phyloP scores from a whole-genome alignment of 2,797 vertebrate genomes.

The Pithecia hirsuta region DNA sequence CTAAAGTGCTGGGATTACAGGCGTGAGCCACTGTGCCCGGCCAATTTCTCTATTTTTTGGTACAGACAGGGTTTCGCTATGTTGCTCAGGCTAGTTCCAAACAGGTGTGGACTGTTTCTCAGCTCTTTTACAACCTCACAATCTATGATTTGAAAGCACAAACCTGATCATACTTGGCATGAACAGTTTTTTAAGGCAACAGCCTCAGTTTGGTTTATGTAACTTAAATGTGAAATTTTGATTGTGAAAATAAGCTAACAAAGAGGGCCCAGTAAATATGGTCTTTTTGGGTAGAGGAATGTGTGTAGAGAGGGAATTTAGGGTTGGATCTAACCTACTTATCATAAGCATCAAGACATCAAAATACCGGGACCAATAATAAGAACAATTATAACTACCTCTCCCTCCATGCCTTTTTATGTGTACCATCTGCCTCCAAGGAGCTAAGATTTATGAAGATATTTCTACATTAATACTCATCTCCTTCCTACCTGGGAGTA shows the following conservation, averaged over 20 bases:
- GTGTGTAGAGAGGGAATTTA: background rate
- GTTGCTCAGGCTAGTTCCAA: background rate
- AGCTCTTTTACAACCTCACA: background rate
- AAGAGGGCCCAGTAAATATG: background rate
- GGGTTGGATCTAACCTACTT: conserved; percentile 17
- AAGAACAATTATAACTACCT: background rate
- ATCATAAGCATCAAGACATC: conserved; percentile 5
- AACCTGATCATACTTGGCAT: background rate
- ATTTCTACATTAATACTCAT: background rate
- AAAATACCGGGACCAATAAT: background rate
- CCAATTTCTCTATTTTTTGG: no score
- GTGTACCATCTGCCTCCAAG: background rate
- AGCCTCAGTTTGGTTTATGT: background rate
- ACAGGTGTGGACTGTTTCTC: no score
- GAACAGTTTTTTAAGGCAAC: background rate
- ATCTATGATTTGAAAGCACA: background rate
- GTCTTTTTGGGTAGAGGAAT: background rate
- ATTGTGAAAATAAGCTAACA: background rate
- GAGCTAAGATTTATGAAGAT: conserved; percentile 16
- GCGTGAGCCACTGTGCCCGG: no score
- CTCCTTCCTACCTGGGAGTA: background rate
- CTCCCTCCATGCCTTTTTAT: background rate
- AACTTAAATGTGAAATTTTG: background rate
- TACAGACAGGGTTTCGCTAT: no score
- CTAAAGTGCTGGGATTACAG: no score